Evolutionary conservation across 2,888 invertebrate genomes (phyloP), one percentile per base, ranked within the genome.

Genomic region (Drosophila cracens): DNA sequence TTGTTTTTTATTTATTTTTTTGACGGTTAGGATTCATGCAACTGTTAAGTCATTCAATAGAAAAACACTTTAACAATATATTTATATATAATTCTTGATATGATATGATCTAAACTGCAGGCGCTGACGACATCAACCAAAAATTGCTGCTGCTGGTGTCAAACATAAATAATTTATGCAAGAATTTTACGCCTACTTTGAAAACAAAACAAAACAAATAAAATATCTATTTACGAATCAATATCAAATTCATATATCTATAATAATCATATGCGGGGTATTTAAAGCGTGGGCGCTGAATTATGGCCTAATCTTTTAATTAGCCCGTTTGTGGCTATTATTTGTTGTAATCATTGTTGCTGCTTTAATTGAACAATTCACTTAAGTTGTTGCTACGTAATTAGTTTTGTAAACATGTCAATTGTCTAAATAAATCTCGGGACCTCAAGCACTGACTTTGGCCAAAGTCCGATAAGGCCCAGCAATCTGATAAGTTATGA

Each of bases 271-370:
- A 64, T 69, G 73, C 68, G 46, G 49, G 48, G 40, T 57, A 54
- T 36, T 71, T 57, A 43, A 36, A 34, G 75, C 57, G 75, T 85
- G 74, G 71, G 87, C 70, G 67, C 43, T 77, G 68, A 82, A 76
- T 79, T 80, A 82, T 84, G 75, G 71, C 70, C 69, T 69, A 75
- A 72, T 74, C 71, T 67, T 58, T 72, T 83, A 85, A 83, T 85
- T 73, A 77, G 76, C 83, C 70, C 65, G 74, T 74, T 83, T 71
- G 71, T 33, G 78, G 71, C 64, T 62, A 71, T 66, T 72, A 31
- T 43, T 51, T 52, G 21, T 16, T 49, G 27, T 53, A 34, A n/a
- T 53, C 38, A n/a, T 31, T 56, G 33, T 56, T 48, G 63, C 34
- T 56, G 46, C 18, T 43, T 64, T 74, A 79, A 79, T 71, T 78